Conservation (phyloP, 2,113 vertebrate species). For the Triplophysa tibetana region DNA sequence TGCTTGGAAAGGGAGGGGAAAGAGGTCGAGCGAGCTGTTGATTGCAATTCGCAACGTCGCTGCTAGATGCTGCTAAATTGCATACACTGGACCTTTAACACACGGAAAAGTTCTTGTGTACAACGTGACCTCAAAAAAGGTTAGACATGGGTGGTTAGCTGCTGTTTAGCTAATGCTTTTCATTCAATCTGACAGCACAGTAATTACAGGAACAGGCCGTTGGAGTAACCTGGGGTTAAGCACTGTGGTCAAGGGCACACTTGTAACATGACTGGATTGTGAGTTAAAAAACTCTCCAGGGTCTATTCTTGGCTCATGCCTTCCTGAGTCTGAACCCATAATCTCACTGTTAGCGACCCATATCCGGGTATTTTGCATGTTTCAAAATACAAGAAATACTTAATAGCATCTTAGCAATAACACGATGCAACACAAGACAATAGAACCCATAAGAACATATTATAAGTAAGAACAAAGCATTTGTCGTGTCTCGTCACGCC, state of each 20-base stretch:
- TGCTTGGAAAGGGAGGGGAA: too few relatives aligned
- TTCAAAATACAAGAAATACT: neutral
- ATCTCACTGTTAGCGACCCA: slow-evolving; percentile 9
- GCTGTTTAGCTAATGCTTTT: slow-evolving; percentile 11
- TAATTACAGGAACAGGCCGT: slow-evolving; percentile 28
- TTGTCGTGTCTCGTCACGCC: too few relatives aligned
- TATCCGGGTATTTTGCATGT: slow-evolving; percentile 8
- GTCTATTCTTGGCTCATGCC: slow-evolving; percentile 23
- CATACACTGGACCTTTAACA: neutral
- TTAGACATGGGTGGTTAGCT: slow-evolving; percentile 12
- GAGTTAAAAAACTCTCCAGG: slow-evolving; percentile 30
- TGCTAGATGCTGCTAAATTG: too few relatives aligned
- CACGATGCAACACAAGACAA: too few relatives aligned
- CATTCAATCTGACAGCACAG: slow-evolving; percentile 30
- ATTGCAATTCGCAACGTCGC: too few relatives aligned
- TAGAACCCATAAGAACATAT: too few relatives aligned
- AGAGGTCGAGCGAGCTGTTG: too few relatives aligned
- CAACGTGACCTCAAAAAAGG: neutral
- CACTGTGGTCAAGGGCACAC: slow-evolving; percentile 38
- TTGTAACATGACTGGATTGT: slow-evolving; percentile 36
- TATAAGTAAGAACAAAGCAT: too few relatives aligned
- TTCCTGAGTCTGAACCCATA: slow-evolving; percentile 22
- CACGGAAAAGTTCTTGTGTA: neutral
- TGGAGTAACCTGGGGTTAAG: slow-evolving; percentile 37
- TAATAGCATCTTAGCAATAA: too few relatives aligned